Conservation (phyloP, 2,888 invertebrate genomes). For the Phengaris arion region DNA sequence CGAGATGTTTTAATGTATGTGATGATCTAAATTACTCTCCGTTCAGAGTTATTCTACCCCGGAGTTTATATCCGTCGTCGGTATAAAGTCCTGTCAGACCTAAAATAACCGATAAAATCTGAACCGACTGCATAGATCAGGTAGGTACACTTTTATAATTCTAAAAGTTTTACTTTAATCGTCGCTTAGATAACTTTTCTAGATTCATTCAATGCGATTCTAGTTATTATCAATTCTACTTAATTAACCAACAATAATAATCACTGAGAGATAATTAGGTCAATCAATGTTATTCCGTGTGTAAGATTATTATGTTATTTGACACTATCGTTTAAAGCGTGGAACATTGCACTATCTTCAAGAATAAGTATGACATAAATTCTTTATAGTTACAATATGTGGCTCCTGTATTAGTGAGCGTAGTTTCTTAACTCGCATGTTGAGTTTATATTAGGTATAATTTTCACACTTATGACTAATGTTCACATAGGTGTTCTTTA, state of each 20-base stretch:
- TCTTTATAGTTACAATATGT: not conserved
- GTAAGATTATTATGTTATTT: not conserved
- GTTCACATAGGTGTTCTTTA: not conserved
- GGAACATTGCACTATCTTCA: conserved; percentile 11
- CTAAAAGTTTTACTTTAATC: not conserved
- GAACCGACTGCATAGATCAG: too few species aligned
- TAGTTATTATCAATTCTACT: not conserved
- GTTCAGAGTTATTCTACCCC: too few species aligned
- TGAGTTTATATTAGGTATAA: not conserved
- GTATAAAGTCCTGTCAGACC: too few species aligned
- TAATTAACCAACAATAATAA: not conserved
- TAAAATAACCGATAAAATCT: too few species aligned
- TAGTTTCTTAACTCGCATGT: not conserved
- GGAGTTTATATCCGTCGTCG: too few species aligned
- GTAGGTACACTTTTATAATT: too few species aligned
- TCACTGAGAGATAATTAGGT: conserved; percentile 4
- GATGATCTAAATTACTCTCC: not conserved
- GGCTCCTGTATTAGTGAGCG: not conserved
- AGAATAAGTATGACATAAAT: conserved; percentile 19
- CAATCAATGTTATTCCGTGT: not conserved
- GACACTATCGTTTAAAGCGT: not conserved
- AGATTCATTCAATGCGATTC: not conserved
- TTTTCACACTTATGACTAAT: conserved; percentile 1
- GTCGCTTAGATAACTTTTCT: not conserved
- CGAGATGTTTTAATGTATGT: not conserved